Evolutionary conservation across 2,888 invertebrate species (phyloP).

Genomic region (Lacanobia wlatinum): DNA sequence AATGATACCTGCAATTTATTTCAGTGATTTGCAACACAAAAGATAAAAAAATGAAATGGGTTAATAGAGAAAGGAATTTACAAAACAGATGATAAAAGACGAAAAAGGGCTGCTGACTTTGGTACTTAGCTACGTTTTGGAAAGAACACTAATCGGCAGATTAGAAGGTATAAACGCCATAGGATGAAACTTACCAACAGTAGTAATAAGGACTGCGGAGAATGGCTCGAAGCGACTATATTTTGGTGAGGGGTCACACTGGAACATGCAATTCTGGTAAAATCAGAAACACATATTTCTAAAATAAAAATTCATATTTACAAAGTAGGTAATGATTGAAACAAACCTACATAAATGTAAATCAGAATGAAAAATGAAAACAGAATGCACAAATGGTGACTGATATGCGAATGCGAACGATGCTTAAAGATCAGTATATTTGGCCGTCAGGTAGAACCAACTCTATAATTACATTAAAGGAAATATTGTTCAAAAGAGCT

Average conservation of each 20-base stretch:
- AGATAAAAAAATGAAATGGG: no score
- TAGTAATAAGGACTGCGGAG: slow-evolving; percentile 37
- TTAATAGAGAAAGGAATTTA: background rate
- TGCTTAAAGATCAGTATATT: no score
- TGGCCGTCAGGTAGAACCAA: background rate
- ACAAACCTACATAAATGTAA: background rate
- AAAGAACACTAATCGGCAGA: background rate
- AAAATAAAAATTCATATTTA: slow-evolving; percentile 47
- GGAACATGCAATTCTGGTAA: slow-evolving; percentile 77
- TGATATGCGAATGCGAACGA: no score
- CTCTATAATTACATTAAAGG: background rate
- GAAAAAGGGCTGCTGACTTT: background rate
- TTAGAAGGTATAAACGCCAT: background rate
- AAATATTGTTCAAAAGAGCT: background rate
- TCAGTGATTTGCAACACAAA: background rate
- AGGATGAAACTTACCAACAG: slow-evolving; percentile 51
- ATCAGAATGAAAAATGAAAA: background rate
- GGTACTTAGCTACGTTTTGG: background rate
- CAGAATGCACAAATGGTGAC: no score
- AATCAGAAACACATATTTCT: slow-evolving; percentile 59
- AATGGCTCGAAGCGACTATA: slow-evolving; percentile 55
- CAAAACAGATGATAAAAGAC: background rate
- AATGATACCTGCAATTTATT: slow-evolving; percentile 90
- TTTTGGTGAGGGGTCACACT: slow-evolving; percentile 68
- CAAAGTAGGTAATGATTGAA: slow-evolving; percentile 6